Evolutionary conservation across 1,140 invertebrate genomes (phyloP).

Genomic region (Hesperophylax magnus): DNA sequence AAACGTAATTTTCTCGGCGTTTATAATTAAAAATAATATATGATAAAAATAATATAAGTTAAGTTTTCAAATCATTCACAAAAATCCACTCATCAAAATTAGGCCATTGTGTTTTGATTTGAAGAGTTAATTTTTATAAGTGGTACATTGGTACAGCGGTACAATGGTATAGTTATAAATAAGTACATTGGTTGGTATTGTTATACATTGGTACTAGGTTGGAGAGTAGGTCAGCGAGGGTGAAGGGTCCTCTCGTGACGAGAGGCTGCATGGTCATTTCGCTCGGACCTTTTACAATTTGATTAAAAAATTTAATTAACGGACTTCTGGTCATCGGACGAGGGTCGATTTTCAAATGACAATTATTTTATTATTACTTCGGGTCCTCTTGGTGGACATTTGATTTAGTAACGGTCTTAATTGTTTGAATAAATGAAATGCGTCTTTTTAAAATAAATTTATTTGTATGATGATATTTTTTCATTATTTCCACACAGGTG

Average conservation of each 20-base stretch:
- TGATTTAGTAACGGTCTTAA: constrained; percentile 19
- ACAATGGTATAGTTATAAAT: too few species aligned
- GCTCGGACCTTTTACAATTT: constrained; percentile 48
- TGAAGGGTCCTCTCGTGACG: constrained; percentile 40
- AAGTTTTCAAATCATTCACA: too few species aligned
- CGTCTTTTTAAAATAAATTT: background rate
- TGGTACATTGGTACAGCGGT: too few species aligned
- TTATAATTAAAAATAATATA: too few species aligned
- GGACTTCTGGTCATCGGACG: constrained; percentile 49
- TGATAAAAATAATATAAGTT: too few species aligned
- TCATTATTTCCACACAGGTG: too few species aligned
- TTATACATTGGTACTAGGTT: background rate
- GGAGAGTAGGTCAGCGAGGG: background rate
- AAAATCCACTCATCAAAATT: constrained; percentile 1
- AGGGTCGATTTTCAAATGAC: constrained; percentile 54
- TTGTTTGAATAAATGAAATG: constrained; percentile 8
- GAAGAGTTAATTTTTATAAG: background rate
- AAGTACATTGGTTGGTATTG: too few species aligned
- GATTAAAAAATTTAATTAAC: constrained; percentile 57
- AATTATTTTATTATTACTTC: constrained; percentile 40
- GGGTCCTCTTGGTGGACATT: constrained; percentile 1
- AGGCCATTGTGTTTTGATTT: constrained; percentile 9
- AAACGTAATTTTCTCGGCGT: too few species aligned
- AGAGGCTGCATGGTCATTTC: constrained; percentile 36
- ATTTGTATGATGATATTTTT: too few species aligned